Base-by-base conservation (phyloP, 1,140 invertebrate species). In the Drosophila elegans region DNA sequence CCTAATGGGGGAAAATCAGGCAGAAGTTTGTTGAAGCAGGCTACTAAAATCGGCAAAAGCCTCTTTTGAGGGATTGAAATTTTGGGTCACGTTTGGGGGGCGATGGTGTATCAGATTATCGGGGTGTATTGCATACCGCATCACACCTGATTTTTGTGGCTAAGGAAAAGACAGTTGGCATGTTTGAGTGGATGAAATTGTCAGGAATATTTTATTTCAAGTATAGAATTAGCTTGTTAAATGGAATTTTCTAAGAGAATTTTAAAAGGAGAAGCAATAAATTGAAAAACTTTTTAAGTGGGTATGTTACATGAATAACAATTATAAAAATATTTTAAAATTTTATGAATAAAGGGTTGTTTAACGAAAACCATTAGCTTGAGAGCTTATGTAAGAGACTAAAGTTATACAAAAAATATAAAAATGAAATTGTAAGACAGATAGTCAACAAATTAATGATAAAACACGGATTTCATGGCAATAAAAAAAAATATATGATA, bases 101-200 rank as follows among this genome's bases (percentile, higher is more conserved):
- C 21, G 16, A 51, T 51, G 59, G 32, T 16, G 46, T 51, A 68
- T 64, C 21, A 44, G 46, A 52, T 52, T 64, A 39, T 34, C 10
- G 45, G 49, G 77, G 41, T 61, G 64, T 72, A 88, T 62, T 79
- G 68, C 72, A 75, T 57, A 48, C 61, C 72, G 38, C 54, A 49
- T 64, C 41, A 67, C 72, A 75, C 73, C 73, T 75, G 73, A 75
- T 67, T 75, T 75, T 46, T 72, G 66, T 72, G 68, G 45, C 46
- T 49, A 68, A 52, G 36, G 42, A 61, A 27, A 64, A 44, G 5
- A 44, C 59, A 32, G 36, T 32, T 34, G 16, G 9, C 29, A 4
- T 16, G 1, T 27, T 49, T 41, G 38, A 51, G 63, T 67, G 60
- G 46, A 52, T 44, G 64, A 44, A 68, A 34, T 36, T 16, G 60